These are phyloP conservation scores for Bimastos eiseni DNA, from an alignment of 2,888 invertebrate species.

Conservation along the genomic window DNA sequence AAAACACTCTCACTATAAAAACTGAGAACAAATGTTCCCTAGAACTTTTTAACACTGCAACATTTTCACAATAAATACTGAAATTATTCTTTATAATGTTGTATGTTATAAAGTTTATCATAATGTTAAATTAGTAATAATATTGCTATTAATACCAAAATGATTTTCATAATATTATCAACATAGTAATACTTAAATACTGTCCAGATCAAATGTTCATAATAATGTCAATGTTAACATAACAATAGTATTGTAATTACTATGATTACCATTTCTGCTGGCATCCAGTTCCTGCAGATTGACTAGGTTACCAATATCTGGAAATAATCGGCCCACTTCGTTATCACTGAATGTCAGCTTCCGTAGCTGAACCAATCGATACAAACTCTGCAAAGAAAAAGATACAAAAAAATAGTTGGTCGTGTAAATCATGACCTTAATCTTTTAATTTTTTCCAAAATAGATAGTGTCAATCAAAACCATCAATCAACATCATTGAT, in stretches of 20 bases:
- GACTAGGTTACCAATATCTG: slow-evolving; percentile 95
- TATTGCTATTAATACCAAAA: too few relatives aligned
- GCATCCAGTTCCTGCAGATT: slow-evolving; percentile 97
- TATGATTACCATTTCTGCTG: slow-evolving; percentile 91
- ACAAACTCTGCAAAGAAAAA: slow-evolving; percentile 97
- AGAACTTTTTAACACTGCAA: too few relatives aligned
- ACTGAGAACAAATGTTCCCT: too few relatives aligned
- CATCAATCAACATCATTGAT: too few relatives aligned
- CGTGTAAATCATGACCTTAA: background rate
- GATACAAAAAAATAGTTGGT: too few relatives aligned
- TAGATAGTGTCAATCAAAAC: too few relatives aligned
- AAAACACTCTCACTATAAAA: too few relatives aligned
- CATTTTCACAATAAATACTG: too few relatives aligned
- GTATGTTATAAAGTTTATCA: too few relatives aligned
- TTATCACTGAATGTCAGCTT: slow-evolving; percentile 97
- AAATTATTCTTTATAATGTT: too few relatives aligned
- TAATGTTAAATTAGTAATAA: too few relatives aligned
- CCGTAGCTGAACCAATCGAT: slow-evolving; percentile 83
- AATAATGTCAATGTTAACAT: background rate
- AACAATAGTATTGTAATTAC: too few relatives aligned
- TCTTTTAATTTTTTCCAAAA: background rate
- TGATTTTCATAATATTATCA: background rate
- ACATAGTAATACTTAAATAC: background rate
- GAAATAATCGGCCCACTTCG: slow-evolving; percentile 92
- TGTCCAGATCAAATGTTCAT: background rate